Conservation (phyloP, 2,888 invertebrate genomes). For the Melieria picta region DNA sequence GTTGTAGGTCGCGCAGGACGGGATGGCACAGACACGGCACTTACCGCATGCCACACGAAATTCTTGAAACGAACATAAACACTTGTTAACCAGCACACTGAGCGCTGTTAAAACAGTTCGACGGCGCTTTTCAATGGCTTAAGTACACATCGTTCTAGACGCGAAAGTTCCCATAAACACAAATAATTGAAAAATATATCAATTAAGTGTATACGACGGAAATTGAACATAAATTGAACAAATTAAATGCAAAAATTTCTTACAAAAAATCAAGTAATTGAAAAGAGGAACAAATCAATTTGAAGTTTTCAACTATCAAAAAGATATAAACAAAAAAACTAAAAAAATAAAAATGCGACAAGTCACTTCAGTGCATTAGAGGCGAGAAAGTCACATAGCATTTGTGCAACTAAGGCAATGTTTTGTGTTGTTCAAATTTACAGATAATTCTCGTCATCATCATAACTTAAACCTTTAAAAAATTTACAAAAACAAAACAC, state of each 20-base stretch:
- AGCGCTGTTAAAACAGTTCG: conserved; percentile 14
- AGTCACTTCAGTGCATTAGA: too few relatives aligned
- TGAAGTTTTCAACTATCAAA: too few relatives aligned
- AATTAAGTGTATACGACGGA: not conserved
- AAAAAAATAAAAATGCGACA: too few relatives aligned
- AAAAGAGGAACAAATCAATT: too few relatives aligned
- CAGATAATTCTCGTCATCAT: too few relatives aligned
- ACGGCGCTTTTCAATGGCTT: conserved; percentile 23
- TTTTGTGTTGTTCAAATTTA: too few relatives aligned
- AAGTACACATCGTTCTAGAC: conserved; percentile 21
- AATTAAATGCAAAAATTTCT: not conserved
- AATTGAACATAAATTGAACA: not conserved
- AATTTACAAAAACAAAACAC: too few relatives aligned
- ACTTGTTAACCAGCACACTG: conserved; percentile 41
- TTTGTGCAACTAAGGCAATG: too few relatives aligned
- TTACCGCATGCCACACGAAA: not conserved
- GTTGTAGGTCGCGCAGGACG: not conserved
- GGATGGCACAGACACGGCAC: not conserved
- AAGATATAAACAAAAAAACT: too few relatives aligned
- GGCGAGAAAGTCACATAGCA: too few relatives aligned
- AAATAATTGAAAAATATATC: conserved; percentile 16
- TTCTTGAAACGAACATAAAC: conserved; percentile 37
- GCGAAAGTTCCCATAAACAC: conserved; percentile 1
- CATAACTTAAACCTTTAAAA: too few relatives aligned
- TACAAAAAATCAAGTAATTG: too few relatives aligned